Base-by-base conservation (phyloP, 2,113 vertebrate species). In the Bubalus kerabau region DNA sequence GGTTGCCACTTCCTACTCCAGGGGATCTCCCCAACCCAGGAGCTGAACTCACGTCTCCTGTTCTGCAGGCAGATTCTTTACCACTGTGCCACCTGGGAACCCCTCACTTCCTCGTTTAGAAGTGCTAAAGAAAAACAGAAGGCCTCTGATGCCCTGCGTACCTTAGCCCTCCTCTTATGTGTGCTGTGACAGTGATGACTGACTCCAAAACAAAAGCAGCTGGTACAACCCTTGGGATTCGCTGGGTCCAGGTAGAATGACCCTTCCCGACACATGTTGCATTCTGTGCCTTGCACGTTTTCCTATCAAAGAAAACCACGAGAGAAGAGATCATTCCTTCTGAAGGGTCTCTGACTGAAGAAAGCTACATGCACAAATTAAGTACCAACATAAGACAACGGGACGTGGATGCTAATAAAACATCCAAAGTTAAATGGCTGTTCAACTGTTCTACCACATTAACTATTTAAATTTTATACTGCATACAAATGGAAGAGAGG, bases 141-240 rank as follows among this genome's bases (percentile, higher is more conserved):
- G 56, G 11, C 28, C 32, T 17, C 46, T 3, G 13, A 60, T 26
- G 17, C 23, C 52, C 52, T 40, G 87, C 97, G 88, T 94, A 99
- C 99, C 99, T 99, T 99, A 88, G 98, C 97, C 97, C 99, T 99
- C 74, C 98, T 99, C 91, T 94, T 99, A 86, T 98, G 97, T 12
- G 99, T 99, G 96, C 99, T 99, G 81, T 71, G 98, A 98, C 99
- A 99, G 95, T 59, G 96, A 92, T 98, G 98, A 59, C 98, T 99
- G 76, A 98, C 99, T 87, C 99, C 99, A 48, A 99, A 99, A 97
- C 99, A 99, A 98, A 99, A 99, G 98, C 99, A 99, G 90, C 97
- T 97, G 36, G 98, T 99, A 92, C 99, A 99, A 59, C 99, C 99
- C 2, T 94, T 98, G 95, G 99, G 99, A 98, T 99, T 99, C 59